Conservation (phyloP, 2,888 invertebrate species). For the Heteropelma amictum region DNA sequence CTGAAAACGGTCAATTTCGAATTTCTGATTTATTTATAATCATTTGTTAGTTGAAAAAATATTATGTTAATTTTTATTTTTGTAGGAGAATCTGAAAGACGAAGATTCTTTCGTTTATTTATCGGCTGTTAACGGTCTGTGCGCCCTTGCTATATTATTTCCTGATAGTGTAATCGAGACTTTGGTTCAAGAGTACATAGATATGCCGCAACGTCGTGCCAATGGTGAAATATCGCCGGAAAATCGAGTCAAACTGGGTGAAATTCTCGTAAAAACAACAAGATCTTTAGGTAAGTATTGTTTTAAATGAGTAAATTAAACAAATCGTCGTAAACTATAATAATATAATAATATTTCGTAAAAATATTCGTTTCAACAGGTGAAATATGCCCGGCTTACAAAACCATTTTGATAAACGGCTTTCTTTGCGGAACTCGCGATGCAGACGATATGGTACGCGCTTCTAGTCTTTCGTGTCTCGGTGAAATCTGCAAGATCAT, state of each 20-base stretch:
- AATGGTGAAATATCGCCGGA: slow-evolving; percentile 79
- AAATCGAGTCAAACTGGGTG: slow-evolving; percentile 88
- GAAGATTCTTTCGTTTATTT: slow-evolving; percentile 91
- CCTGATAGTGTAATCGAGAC: slow-evolving; percentile 85
- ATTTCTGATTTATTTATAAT: too few species aligned
- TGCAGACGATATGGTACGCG: slow-evolving; percentile 85
- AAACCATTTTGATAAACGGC: slow-evolving; percentile 84
- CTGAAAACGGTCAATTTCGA: too few species aligned
- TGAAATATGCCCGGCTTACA: slow-evolving; percentile 85
- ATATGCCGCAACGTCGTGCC: slow-evolving; percentile 68
- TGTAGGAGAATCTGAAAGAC: slow-evolving; percentile 86
- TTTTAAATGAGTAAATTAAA: not conserved
- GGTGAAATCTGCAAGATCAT: slow-evolving; percentile 89
- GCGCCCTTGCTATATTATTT: slow-evolving; percentile 83
- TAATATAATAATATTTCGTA: not conserved
- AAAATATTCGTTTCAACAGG: slow-evolving; percentile 78
- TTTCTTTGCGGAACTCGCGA: slow-evolving; percentile 86
- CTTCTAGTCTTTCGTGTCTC: slow-evolving; percentile 90
- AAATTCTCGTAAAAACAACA: slow-evolving; percentile 87
- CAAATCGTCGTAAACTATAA: too few species aligned
- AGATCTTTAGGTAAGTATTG: slow-evolving; percentile 83
- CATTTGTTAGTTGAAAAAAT: too few species aligned
- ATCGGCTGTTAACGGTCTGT: slow-evolving; percentile 87
- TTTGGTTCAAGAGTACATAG: slow-evolving; percentile 84
- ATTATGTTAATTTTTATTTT: slow-evolving; percentile 61